Evolutionary conservation across 2,797 vertebrate genomes (phyloP), one percentile per base, ranked within the genome.

Genomic region (Hyperoplus immaculatus): DNA sequence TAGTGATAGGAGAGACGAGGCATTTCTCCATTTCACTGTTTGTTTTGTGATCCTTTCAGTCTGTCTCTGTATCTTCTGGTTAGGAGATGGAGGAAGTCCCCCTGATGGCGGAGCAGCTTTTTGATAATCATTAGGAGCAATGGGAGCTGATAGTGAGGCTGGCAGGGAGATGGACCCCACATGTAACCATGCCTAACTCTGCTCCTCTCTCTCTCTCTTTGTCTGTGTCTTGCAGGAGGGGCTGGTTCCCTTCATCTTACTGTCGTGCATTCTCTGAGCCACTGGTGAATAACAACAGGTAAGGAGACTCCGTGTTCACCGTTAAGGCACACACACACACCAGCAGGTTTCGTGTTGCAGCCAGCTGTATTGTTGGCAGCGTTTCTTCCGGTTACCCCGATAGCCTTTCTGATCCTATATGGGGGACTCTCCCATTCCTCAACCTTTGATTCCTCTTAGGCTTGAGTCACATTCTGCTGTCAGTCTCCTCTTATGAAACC

Each of bases 171-270:
- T 8, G 16, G 4, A 64, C 21, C 4, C 9, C 67, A 55, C 71
- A 61, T 79, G 63, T 70, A 50, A 79, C 84, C 77, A 36, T 68
- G 39, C 62, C 61, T 67, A 65, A 86, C 63, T 55, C 59, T 18
- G 8, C 58, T 67, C 38, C 60, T 72, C 38, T 70, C 62, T 39
- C 65, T 74, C 18, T 67, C 60, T 68, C 60, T 89, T 45, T 88
- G 64, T 88, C 73, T 77, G 36, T 78, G 21, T 29, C 87, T 85
- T 82, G 29, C 93, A 99, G 98, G 91, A 97, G 96, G 92, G 98
- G 98, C 81, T 99, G 98, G 98, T 99, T 99, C 94, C 98, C 98
- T 13, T 97, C 97, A 0, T 99, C 98, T 0, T 99, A 99, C 86
- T 96, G 95, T 83, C 93, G 94, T 16, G 89, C 92, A 38, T 78